These are phyloP conservation scores for Hanleya hanleyi DNA, from an alignment of 2,888 invertebrate genomes.

Conservation along the genomic window DNA sequence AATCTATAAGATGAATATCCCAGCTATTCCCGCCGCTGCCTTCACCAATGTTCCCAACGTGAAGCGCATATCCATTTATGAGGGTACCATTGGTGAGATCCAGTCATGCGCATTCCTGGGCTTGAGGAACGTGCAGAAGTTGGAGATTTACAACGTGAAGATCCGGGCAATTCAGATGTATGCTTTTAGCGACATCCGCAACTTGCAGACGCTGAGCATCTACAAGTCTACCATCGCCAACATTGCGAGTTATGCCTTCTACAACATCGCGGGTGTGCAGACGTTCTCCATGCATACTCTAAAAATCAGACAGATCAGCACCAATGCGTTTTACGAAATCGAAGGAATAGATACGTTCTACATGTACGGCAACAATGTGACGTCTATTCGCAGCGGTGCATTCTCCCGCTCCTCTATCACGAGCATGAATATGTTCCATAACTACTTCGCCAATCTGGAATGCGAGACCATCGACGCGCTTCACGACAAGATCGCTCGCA, in stretches of 20 bases:
- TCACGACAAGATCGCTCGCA: background rate
- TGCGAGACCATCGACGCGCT: background rate
- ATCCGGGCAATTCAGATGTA: slow-evolving; percentile 28
- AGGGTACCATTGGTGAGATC: slow-evolving; percentile 22
- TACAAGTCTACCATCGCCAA: slow-evolving; percentile 32
- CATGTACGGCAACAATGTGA: slow-evolving; percentile 21
- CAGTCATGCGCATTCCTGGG: slow-evolving; percentile 29
- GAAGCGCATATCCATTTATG: slow-evolving; percentile 1
- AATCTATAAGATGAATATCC: background rate
- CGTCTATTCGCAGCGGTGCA: slow-evolving; percentile 34
- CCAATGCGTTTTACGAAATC: slow-evolving; percentile 20
- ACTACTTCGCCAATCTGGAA: background rate
- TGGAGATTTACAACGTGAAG: slow-evolving; percentile 32
- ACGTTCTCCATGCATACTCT: background rate
- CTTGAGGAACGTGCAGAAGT: slow-evolving; percentile 21
- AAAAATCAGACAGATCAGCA: slow-evolving; percentile 33
- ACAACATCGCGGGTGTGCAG: slow-evolving; percentile 19
- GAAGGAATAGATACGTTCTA: slow-evolving; percentile 12
- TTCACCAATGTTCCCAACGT: background rate
- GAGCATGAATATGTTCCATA: background rate
- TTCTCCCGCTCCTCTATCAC: background rate
- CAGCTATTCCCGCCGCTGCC: background rate
- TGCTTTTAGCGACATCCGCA: slow-evolving; percentile 22
- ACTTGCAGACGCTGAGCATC: slow-evolving; percentile 21
- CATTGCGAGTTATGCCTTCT: slow-evolving; percentile 37